Evolutionary conservation across 2,797 vertebrate genomes (phyloP).

Genomic region (Hemibagrus guttatus): DNA sequence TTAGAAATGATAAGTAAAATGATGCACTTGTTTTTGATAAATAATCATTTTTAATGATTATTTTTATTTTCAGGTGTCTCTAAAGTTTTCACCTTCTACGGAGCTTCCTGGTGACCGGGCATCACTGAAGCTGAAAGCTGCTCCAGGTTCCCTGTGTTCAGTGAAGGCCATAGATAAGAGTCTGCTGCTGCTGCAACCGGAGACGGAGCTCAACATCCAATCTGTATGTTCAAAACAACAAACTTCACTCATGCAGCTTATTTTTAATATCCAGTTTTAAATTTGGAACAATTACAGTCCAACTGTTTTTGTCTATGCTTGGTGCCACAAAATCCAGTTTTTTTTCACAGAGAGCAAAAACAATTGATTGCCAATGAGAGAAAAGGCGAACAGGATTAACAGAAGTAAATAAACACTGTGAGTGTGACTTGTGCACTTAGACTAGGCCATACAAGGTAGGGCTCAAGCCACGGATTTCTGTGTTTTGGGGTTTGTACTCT

Average conservation of each 20-base stretch:
- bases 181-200: constrained; percentile 77
- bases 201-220: constrained; percentile 73
- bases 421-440: too few species aligned
- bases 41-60: too few species aligned
- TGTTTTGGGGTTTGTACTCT: too few species aligned
- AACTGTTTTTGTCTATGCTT: background rate
- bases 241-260: background rate
- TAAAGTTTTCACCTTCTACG: constrained; percentile 73
- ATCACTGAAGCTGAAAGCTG: constrained; percentile 69
- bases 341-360: too few species aligned
- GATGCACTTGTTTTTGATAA: too few species aligned
- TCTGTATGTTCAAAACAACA: constrained; percentile 68
- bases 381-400: too few species aligned
- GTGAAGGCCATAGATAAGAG: constrained; percentile 86
- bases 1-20: too few species aligned
- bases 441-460: too few species aligned
- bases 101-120: constrained; percentile 73
- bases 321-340: background rate
- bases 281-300: background rate
- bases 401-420: too few species aligned
- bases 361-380: too few species aligned
- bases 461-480: too few species aligned
- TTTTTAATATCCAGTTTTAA: background rate
- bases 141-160: constrained; percentile 83
- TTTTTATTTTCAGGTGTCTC: constrained; percentile 80